Percentiles rank a stretch among this genome's conserved stretches.
phyloP scores from a whole-genome alignment of 2,113 vertebrate species.

The Equus przewalskii region DNA sequence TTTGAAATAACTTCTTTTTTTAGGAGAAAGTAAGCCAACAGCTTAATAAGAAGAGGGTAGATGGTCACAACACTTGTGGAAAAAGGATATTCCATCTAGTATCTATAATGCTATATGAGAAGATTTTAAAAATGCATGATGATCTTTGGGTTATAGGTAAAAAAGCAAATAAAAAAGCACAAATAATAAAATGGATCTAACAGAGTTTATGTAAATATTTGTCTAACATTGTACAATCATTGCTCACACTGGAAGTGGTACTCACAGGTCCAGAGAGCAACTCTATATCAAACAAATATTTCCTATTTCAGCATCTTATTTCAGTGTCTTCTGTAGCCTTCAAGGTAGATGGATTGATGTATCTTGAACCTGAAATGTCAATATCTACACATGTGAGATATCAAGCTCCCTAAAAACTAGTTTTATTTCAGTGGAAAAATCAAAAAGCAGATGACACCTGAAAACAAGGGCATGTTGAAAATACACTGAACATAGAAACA shows the following conservation, averaged over 20 bases:
- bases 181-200: neutral
- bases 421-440: slow-evolving; percentile 34
- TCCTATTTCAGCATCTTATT: neutral
- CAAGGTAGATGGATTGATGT: neutral
- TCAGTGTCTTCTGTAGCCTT: neutral
- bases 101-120: neutral
- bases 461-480: neutral
- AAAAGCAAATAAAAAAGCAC: neutral
- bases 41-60: neutral
- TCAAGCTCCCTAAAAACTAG: neutral
- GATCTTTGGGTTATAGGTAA: neutral
- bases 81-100: neutral
- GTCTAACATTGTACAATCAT: neutral
- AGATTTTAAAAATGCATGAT: slow-evolving; percentile 20
- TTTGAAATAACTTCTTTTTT: slow-evolving; percentile 10
- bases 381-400: neutral
- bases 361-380: neutral
- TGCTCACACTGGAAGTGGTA: neutral
- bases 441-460: neutral
- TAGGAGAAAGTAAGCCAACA: neutral
- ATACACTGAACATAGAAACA: neutral
- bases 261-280: neutral
- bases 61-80: neutral
- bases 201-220: slow-evolving; percentile 1
- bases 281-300: neutral